These are phyloP conservation scores for Thunnus maccoyii DNA, from an alignment of 2,113 vertebrate species.

Conservation along the genomic window DNA sequence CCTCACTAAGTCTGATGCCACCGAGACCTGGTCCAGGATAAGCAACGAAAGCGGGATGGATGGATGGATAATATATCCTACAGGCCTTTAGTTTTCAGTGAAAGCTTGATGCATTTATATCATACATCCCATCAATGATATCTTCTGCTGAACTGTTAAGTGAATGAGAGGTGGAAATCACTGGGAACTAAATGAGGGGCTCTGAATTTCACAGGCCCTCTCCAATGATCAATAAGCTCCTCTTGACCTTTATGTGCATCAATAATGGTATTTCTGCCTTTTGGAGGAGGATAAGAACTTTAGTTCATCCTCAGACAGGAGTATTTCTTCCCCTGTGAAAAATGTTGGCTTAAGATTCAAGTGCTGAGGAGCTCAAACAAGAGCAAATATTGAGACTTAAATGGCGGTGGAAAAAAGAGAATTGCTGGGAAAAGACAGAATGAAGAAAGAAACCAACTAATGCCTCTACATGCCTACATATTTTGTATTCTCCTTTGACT, in stretches of 20 bases:
- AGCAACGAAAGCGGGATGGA: neutral
- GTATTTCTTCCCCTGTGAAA: constrained; percentile 60
- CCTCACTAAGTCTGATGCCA: too few relatives aligned
- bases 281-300: constrained; percentile 62
- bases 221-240: constrained; percentile 73
- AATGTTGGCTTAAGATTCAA: constrained; percentile 61
- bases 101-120: constrained; percentile 33
- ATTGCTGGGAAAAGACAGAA: constrained; percentile 6
- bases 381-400: constrained; percentile 60
- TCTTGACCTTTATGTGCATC: constrained; percentile 77
- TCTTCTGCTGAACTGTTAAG: constrained; percentile 23
- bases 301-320: constrained; percentile 61
- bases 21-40: too few relatives aligned
- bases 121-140: constrained; percentile 26
- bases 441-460: constrained; percentile 6
- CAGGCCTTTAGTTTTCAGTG: neutral
- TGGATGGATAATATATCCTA: constrained; percentile 29
- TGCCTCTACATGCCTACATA: neutral
- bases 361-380: constrained; percentile 50
- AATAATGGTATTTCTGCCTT: constrained; percentile 76
- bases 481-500: constrained; percentile 20
- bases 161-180: constrained; percentile 20
- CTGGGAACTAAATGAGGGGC: constrained; percentile 31
- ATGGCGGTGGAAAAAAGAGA: constrained; percentile 37
- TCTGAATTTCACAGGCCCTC: constrained; percentile 55